Evolutionary conservation across 2,888 invertebrate genomes (phyloP), one percentile per base, ranked within the genome.

Genomic region (Tachina grossa): DNA sequence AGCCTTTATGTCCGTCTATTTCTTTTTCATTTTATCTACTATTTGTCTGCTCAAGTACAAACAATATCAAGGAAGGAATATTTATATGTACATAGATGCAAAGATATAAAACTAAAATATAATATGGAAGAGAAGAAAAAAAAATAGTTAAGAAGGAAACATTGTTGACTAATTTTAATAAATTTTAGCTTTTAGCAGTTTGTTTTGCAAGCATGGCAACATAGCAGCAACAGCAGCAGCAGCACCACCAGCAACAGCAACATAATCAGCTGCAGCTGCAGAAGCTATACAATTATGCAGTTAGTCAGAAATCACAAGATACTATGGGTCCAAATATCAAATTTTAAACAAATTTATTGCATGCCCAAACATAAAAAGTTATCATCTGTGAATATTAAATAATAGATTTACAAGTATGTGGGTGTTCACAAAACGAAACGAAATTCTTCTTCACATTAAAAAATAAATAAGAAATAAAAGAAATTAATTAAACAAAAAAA

Each of bases 141-240:
- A 43, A 49, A 74, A 63, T 43, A 31, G 43, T 55, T 65, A 71
- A 71, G 68, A 55, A 59, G 75, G 71, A 79, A 85, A 85, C 83
- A 83, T 83, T 85, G 83, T 83, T 85, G 85, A 85, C 85, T 85
- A 85, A 85, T 85, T 85, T 83, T 85, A 83, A 85, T 85, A 85
- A 79, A 83, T 83, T 83, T 79, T 76, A 83, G 71, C 83, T 75
- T 79, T 83, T 85, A 85, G 76, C 85, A 79, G 85, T 85, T 79
- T 78, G 74, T 83, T 85, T 77, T 57, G 66, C 63, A 51, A 78
- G 69, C 74, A 77, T 85, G 77, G 63, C 77, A 81, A 74, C 77
- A 77, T 61, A 49, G n/a, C 66, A 72, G 61, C 65, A 49, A n/a
- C 61, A 47, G 13, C n/a, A 65, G 53, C 47, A 49, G 49, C 65